Evolutionary conservation across 2,888 invertebrate species (phyloP).

Genomic region (Achlya flavicornis): DNA sequence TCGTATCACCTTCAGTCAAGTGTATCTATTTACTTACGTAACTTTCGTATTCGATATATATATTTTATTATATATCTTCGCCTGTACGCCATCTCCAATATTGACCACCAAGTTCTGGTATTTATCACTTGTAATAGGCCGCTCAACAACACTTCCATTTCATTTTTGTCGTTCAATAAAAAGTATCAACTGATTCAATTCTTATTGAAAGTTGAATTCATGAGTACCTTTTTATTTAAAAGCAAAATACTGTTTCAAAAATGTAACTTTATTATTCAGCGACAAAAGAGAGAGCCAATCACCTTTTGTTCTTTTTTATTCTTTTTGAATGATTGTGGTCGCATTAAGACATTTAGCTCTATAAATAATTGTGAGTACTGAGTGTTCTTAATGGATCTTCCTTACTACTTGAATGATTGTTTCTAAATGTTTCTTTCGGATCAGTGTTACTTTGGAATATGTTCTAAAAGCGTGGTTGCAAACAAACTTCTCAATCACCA

Average conservation of each 20-base stretch:
- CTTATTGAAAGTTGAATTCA: too few species aligned
- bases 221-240: too few species aligned
- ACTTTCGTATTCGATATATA: conserved; percentile 37
- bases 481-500: conserved; percentile 15
- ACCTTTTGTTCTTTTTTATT: conserved; percentile 66
- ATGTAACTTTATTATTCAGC: conserved; percentile 41
- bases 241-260: conserved; percentile 18
- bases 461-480: conserved; percentile 65
- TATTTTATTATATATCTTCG: conserved; percentile 53
- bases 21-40: conserved; percentile 33
- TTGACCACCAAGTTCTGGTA: conserved; percentile 51
- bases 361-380: conserved; percentile 65
- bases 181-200: neutral
- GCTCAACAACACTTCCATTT: conserved; percentile 50
- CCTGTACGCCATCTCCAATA: conserved; percentile 53
- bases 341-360: conserved; percentile 63
- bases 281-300: conserved; percentile 56
- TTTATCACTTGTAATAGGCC: conserved; percentile 49
- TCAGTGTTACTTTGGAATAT: conserved; percentile 50
- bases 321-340: conserved; percentile 72
- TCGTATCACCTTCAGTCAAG: conserved; percentile 43
- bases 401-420: conserved; percentile 9
- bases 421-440: conserved; percentile 55
- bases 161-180: conserved; percentile 55
- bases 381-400: conserved; percentile 60